phyloP scores from a whole-genome alignment of 2,888 invertebrate genomes.

The Callinectes sapidus region DNA sequence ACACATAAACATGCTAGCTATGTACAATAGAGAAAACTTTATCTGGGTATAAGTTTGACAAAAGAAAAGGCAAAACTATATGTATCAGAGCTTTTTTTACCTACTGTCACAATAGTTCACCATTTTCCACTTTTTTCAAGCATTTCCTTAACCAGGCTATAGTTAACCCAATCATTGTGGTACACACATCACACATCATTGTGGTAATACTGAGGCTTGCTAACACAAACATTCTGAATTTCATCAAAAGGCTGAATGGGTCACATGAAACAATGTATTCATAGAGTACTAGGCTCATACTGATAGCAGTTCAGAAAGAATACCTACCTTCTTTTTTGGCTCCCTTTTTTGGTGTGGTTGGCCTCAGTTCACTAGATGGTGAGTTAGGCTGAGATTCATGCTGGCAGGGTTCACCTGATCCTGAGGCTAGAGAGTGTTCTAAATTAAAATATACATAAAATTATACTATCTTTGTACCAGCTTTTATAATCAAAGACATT shows the following conservation, averaged over 20 bases:
- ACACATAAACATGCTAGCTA: background rate
- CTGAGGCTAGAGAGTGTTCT: background rate
- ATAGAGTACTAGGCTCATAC: background rate
- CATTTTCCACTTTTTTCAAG: too few species aligned
- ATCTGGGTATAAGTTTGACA: too few species aligned
- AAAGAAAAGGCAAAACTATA: too few species aligned
- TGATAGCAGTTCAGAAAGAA: background rate
- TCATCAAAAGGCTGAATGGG: background rate
- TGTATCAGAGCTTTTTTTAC: too few species aligned
- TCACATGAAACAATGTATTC: background rate
- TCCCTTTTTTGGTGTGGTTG: slow-evolving; percentile 36
- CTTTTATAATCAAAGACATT: background rate
- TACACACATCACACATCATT: too few species aligned
- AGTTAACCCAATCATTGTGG: too few species aligned
- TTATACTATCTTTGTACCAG: background rate
- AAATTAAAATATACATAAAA: background rate
- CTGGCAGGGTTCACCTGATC: background rate
- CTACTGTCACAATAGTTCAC: too few species aligned
- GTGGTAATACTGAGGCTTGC: background rate
- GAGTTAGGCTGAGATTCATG: slow-evolving; percentile 24
- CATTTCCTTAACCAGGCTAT: too few species aligned
- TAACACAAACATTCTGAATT: background rate
- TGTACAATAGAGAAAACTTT: background rate
- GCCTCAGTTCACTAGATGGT: slow-evolving; percentile 23
- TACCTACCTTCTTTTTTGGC: background rate